Evolutionary conservation across 1,140 invertebrate genomes (phyloP), one percentile per base, ranked within the genome.

Genomic region (Melipona quadrifasciata): DNA sequence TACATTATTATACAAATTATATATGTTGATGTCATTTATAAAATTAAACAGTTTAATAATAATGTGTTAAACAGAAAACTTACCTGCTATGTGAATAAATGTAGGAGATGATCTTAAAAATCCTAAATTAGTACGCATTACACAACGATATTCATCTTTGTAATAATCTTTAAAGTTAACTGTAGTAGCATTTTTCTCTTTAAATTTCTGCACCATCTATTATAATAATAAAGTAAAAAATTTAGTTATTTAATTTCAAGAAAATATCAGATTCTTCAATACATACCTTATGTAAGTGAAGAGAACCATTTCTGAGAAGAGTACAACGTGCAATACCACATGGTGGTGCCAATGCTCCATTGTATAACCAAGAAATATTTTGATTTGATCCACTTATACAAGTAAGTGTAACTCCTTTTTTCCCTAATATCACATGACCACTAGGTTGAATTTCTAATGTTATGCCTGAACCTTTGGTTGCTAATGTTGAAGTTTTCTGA

Each of bases 141-240:
- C 86, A 86, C 94, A 95, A 51, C 94, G 91, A 86, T 92, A 94
- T 70, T 94, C 93, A 79, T 95, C 90, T 80, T 88, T 90, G 80
- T 78, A 88, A 73, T 88, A 76, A 67, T 51, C 83, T 85, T 89
- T 89, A 72, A 74, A 76, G 74, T 72, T 88, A 73, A 82, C 72
- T 68, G 86, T 90, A 78, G 77, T 82, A 90, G 86, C 90, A 71
- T 87, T 86, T 79, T 92, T 89, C 76, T 87, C 89, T 91, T 90
- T 93, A 57, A 89, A 85, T 86, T 94, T 94, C 86, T 93, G 92
- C 67, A 74, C 81, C 82, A 92, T 87, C 90, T 93, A 86, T 71
- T 86, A 85, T 19, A 67, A 61, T 10, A 16, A 81, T 61, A 31
- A 34, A 27, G 27, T 58, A 27, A 11, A 47, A 16, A 19, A 24